A percentile compares a stretch with the other conserved stretches of the same genome.
Conservation (phyloP, 2,888 invertebrate genomes). For the Rugalucina vietnamica region DNA sequence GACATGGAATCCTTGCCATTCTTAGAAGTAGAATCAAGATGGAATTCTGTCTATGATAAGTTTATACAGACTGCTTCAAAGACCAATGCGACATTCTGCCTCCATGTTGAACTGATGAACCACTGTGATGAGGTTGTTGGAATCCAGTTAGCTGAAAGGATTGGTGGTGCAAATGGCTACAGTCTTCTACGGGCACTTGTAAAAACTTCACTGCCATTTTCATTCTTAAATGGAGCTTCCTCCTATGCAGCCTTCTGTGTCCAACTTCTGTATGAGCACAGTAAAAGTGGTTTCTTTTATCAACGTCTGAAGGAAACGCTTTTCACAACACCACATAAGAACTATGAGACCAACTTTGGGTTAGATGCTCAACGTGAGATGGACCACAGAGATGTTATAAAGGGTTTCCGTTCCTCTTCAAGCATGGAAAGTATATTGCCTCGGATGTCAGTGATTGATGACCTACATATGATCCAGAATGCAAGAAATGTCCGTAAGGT, state of each 20-base stretch:
- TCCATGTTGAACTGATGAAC: not conserved
- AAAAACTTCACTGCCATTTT: not conserved
- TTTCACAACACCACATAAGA: not conserved
- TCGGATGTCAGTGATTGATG: constrained; percentile 43
- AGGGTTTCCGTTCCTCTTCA: constrained; percentile 46
- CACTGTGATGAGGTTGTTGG: not conserved
- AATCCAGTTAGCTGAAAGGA: not conserved
- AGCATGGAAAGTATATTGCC: constrained; percentile 35
- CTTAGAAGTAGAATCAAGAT: not conserved
- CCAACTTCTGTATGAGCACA: not conserved
- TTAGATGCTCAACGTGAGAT: constrained; percentile 49
- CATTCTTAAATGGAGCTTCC: not conserved
- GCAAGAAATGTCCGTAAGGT: not conserved
- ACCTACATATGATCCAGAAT: constrained; percentile 20
- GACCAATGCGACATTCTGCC: not conserved
- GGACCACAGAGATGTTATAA: too few relatives aligned
- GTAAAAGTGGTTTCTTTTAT: not conserved
- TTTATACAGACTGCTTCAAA: not conserved
- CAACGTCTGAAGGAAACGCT: not conserved
- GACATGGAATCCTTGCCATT: not conserved
- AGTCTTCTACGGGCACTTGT: not conserved
- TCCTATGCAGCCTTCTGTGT: not conserved
- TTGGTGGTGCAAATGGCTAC: not conserved
- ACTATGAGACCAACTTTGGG: not conserved
- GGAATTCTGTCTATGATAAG: not conserved